Evolutionary conservation across 2,113 vertebrate species (phyloP).

Genomic region (Chamaetylas fuelleborni): DNA sequence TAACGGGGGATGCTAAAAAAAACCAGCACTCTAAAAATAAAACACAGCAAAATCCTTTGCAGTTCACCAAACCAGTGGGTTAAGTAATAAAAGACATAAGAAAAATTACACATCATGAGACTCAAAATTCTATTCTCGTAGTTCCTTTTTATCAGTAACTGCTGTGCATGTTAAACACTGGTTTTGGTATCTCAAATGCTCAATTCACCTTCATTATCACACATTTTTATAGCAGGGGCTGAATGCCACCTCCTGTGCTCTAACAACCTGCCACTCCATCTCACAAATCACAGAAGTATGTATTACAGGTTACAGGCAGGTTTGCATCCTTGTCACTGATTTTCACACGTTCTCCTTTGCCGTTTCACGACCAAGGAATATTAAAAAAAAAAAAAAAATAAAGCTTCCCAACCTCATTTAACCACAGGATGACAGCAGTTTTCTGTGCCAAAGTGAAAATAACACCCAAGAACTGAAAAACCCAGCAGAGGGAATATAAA

Average conservation of each 20-base stretch:
- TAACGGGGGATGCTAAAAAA: not conserved
- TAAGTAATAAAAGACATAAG: not conserved
- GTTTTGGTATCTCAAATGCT: not conserved
- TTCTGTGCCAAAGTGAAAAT: not conserved
- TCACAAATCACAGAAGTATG: accelerated
- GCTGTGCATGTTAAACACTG: not conserved
- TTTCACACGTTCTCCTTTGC: not conserved
- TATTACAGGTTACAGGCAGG: not conserved
- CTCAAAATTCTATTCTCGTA: not conserved
- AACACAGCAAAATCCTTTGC: not conserved
- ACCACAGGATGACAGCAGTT: not conserved
- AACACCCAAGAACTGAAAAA: not conserved
- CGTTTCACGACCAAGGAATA: accelerated
- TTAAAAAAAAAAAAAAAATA: not conserved
- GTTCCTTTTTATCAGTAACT: not conserved
- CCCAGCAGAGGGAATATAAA: accelerated
- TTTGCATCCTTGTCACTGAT: not conserved
- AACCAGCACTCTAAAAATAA: not conserved
- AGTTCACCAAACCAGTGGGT: not conserved
- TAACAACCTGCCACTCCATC: not conserved
- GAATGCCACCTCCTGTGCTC: not conserved
- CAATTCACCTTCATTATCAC: not conserved
- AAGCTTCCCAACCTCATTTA: not conserved
- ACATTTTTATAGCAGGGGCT: accelerated
- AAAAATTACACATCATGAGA: not conserved